Percentiles rank a stretch among this genome's conserved stretches.
These are phyloP conservation scores for Plutomurus gul DNA, from an alignment of 1,140 invertebrate species.

Conservation along the genomic window DNA sequence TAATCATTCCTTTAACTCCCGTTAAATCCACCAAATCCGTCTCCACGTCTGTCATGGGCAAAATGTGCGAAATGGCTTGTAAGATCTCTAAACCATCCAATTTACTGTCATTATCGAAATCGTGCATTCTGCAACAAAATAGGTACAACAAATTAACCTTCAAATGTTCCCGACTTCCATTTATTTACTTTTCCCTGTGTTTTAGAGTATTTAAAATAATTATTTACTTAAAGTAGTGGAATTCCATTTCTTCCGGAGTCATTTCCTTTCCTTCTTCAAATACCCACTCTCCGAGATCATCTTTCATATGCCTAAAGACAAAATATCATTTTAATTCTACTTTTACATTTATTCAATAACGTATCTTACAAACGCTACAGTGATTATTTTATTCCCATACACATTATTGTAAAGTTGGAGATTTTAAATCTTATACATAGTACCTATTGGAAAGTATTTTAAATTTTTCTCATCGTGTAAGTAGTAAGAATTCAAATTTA, in stretches of 20 bases:
- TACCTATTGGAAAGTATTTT: no score
- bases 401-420: no score
- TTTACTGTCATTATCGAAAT: constrained; percentile 77
- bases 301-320: constrained; percentile 69
- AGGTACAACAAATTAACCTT: background rate
- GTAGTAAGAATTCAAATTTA: no score
- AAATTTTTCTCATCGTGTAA: no score
- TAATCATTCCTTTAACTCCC: constrained; percentile 31
- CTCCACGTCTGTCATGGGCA: constrained; percentile 54
- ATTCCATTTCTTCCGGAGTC: constrained; percentile 74
- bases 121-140: constrained; percentile 67
- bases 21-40: constrained; percentile 17
- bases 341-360: no score
- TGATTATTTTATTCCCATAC: no score
- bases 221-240: constrained; percentile 66
- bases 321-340: constrained; percentile 52
- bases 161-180: background rate
- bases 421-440: no score
- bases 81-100: constrained; percentile 80
- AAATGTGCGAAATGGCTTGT: constrained; percentile 60
- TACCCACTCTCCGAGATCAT: constrained; percentile 68
- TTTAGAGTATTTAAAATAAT: background rate
- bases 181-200: background rate
- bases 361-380: no score
- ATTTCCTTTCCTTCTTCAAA: constrained; percentile 67